Base-by-base conservation (phyloP, 1,140 invertebrate genomes). In the Pachypsylla venusta region DNA sequence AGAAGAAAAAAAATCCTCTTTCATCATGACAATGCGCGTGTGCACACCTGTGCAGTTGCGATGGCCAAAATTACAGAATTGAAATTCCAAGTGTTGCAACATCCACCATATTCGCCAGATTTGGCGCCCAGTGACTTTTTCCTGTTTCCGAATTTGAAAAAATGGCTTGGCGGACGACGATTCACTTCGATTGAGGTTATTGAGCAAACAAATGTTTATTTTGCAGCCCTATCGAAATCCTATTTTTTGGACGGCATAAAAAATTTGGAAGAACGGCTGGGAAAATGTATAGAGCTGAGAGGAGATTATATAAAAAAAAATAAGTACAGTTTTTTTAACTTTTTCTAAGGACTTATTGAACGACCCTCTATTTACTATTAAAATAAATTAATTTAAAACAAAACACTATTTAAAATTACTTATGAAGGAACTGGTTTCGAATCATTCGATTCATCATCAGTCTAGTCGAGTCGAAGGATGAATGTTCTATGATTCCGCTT, bases 71-170 rank as follows among this genome's bases (percentile, higher is more conserved):
- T 75, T 24, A 56, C 66, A 20, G 68, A 69, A 64, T 66, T 72
- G 48, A 56, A 64, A 19, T 74, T 70, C 66, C 66, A 74, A 69
- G 62, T 73, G 62, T 71, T 78, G 42, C 65, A 64, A 25, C 72
- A 76, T 60, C 70, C 68, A 66, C 70, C 71, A 26, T 75, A 74
- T 62, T 70, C 63, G 53, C 70, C 69, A 61, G 70, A 76, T 65
- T 63, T 75, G 24, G 67, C 70, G 53, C 69, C 69, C 30, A 69
- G 67, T 40, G 71, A 75, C 63, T 73, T 68, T 40, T 69, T 67
- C 53, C 55, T 69, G 22, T 70, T 70, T 66, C 65, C 63, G 61
- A 67, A 66, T 57, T 39, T 67, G 64, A 66, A 70, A 67, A 70
- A 65, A 67, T 66, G 56, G 53, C 68, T 68, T 48, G 53, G 62